Conservation (phyloP, 2,797 vertebrate species). For the Diplodus puntazzo region DNA sequence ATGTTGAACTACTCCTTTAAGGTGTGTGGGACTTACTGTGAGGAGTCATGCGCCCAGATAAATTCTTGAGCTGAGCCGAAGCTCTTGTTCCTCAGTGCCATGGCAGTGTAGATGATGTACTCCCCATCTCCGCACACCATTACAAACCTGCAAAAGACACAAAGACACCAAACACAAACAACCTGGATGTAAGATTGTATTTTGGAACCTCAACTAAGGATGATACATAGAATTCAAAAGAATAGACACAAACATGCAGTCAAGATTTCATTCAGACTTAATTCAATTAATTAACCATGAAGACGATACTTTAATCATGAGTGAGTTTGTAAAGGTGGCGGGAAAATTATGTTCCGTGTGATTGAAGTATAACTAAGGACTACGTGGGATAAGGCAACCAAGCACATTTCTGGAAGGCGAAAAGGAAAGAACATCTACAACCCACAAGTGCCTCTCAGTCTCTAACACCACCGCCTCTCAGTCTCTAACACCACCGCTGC, state of each 20-base stretch:
- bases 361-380: background rate
- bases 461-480: background rate
- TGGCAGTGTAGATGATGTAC: conserved; percentile 90
- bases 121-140: conserved; percentile 93
- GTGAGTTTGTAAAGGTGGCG: no score
- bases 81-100: conserved; percentile 96
- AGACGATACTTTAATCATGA: no score
- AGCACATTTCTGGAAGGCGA: no score
- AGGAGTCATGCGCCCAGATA: conserved; percentile 96
- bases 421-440: no score
- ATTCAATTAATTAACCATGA: no score
- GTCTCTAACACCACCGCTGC: background rate
- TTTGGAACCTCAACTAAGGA: background rate
- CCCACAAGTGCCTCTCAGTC: no score
- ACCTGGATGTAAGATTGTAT: background rate
- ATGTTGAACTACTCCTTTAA: background rate
- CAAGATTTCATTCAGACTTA: no score
- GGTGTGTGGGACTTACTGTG: conserved; percentile 88
- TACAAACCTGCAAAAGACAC: conserved; percentile 86
- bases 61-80: conserved; percentile 96
- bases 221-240: no score
- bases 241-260: background rate
- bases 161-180: conserved; percentile 5
- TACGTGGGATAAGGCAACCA: background rate
- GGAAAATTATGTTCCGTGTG: no score